phyloP scores from a whole-genome alignment of 1,140 invertebrate species.

The Drosophila burlai region DNA sequence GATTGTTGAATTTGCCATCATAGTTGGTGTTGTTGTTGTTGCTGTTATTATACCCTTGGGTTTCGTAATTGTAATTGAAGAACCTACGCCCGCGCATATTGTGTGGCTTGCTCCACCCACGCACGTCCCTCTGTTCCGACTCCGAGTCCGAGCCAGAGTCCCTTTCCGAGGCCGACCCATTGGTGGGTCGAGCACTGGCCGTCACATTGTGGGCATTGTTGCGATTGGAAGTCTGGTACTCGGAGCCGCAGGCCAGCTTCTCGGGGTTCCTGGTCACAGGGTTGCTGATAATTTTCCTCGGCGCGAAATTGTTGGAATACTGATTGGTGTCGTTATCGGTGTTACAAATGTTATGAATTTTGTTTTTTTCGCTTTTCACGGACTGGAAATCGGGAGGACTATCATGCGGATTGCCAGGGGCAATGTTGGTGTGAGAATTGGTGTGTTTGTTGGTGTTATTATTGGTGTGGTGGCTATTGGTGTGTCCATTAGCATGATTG shows the following conservation, averaged over 20 bases:
- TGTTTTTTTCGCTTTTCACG: too few relatives aligned
- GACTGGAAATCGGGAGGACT: fast-evolving
- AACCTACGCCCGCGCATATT: too few relatives aligned
- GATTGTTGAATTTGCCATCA: neutral
- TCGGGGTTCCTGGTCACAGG: neutral
- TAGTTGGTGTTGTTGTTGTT: neutral
- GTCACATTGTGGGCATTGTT: slow-evolving; percentile 3
- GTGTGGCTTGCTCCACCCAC: too few relatives aligned
- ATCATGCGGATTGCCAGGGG: neutral
- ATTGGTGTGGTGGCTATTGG: neutral
- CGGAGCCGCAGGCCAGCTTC: slow-evolving; percentile 1
- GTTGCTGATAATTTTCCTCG: too few relatives aligned
- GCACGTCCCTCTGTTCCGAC: neutral
- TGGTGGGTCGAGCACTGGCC: slow-evolving; percentile 5
- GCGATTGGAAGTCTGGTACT: slow-evolving; percentile 1
- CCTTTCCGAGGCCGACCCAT: neutral
- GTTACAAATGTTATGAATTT: too few relatives aligned
- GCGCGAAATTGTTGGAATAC: neutral
- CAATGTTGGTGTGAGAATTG: neutral
- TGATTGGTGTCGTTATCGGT: too few relatives aligned
- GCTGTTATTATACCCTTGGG: too few relatives aligned
- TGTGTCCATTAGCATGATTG: neutral
- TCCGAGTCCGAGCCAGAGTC: neutral
- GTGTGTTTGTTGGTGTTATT: neutral
- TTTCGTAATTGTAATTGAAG: neutral